phyloP scores from a whole-genome alignment of 2,113 vertebrate genomes.

The Phocoena phocoena region DNA sequence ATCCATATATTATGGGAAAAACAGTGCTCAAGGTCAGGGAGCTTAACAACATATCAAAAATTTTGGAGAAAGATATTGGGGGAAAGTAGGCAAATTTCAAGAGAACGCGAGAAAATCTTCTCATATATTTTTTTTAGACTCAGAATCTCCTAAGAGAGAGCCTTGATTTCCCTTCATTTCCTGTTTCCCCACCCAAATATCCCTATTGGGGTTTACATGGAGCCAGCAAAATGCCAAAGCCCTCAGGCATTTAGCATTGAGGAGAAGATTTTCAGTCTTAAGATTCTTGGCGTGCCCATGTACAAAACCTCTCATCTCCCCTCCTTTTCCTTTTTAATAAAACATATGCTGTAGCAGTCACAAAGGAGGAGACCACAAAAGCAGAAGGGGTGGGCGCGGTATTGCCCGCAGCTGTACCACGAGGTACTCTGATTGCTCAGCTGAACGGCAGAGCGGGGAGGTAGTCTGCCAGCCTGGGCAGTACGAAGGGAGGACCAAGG shows the following conservation, averaged over 20 bases:
- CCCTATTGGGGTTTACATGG: conserved; percentile 48
- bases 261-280: conserved; percentile 62
- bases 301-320: conserved; percentile 66
- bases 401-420: background rate
- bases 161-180: conserved; percentile 54
- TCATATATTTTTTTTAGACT: conserved; percentile 14
- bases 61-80: background rate
- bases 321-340: conserved; percentile 74
- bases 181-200: conserved; percentile 61
- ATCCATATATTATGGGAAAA: background rate
- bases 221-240: conserved; percentile 34
- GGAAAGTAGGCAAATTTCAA: conserved; percentile 39
- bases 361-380: conserved; percentile 56
- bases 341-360: conserved; percentile 66
- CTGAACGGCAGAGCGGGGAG: background rate
- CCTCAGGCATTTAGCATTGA: conserved; percentile 58
- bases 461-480: background rate
- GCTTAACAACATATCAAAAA: background rate
- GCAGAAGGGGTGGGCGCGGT: background rate
- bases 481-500: background rate
- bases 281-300: conserved; percentile 59
- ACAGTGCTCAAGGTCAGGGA: conserved; percentile 45
- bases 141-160: conserved; percentile 10
- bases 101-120: background rate
- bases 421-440: background rate